phyloP scores from a whole-genome alignment of 2,113 vertebrate species.

The Pachypanchax playfairii region DNA sequence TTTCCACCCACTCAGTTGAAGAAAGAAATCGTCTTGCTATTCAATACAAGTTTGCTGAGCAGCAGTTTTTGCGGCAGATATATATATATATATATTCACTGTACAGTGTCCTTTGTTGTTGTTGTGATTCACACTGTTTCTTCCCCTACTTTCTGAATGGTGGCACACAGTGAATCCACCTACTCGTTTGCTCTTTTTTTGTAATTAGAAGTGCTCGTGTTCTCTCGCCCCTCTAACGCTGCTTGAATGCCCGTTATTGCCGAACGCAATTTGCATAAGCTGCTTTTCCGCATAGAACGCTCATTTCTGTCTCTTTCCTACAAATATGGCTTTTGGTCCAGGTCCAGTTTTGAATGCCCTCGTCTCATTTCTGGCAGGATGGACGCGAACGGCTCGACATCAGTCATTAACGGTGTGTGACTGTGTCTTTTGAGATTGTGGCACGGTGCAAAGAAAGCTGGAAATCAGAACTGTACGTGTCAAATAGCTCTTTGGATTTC shows the following conservation, averaged over 20 bases:
- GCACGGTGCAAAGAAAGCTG: slow-evolving; percentile 47
- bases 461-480: slow-evolving; percentile 29
- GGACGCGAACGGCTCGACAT: slow-evolving; percentile 33
- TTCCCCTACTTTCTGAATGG: slow-evolving; percentile 45
- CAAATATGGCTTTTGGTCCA: slow-evolving; percentile 29
- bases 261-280: slow-evolving; percentile 71
- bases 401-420: slow-evolving; percentile 24
- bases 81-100: slow-evolving; percentile 14
- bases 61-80: slow-evolving; percentile 14
- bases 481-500: slow-evolving; percentile 34
- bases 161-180: slow-evolving; percentile 43
- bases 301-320: slow-evolving; percentile 47
- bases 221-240: slow-evolving; percentile 46
- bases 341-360: slow-evolving; percentile 40
- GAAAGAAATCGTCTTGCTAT: slow-evolving; percentile 11
- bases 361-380: slow-evolving; percentile 35
- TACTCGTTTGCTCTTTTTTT: slow-evolving; percentile 47
- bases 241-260: slow-evolving; percentile 68
- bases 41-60: slow-evolving; percentile 9
- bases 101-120: slow-evolving; percentile 16
- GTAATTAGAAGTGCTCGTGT: slow-evolving; percentile 62
- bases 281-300: slow-evolving; percentile 61
- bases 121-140: not conserved
- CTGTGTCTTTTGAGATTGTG: slow-evolving; percentile 29
- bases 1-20: slow-evolving; percentile 28